Evolutionary conservation across 2,113 vertebrate genomes (phyloP).

Genomic region (Leucosticte australis): DNA sequence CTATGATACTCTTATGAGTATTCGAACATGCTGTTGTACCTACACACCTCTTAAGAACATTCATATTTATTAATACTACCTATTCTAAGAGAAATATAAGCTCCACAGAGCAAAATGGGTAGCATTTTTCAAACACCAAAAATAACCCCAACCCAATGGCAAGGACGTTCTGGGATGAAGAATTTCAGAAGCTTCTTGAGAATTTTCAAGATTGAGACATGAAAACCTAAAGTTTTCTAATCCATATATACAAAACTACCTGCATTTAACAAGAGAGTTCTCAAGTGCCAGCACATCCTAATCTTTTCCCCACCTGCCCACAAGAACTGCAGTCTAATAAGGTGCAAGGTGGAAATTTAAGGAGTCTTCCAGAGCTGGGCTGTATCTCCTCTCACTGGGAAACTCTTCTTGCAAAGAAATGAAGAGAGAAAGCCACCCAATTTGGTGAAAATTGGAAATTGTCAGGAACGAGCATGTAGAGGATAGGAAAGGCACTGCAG

Average conservation of each 20-base stretch:
- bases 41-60: not conserved
- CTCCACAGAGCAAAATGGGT: not conserved
- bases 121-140: not conserved
- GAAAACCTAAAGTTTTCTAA: not conserved
- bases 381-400: not conserved
- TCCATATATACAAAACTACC: not conserved
- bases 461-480: not conserved
- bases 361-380: not conserved
- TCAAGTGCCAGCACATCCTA: not conserved
- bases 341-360: not conserved
- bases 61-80: not conserved
- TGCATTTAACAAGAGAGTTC: not conserved
- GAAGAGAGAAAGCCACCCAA: not conserved
- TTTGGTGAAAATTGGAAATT: constrained; percentile 2
- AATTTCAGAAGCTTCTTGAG: not conserved
- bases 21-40: not conserved
- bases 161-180: not conserved
- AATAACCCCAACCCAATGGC: not conserved
- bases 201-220: not conserved
- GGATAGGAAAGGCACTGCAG: constrained; percentile 56
- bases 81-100: not conserved
- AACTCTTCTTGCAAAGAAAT: not conserved
- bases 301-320: not conserved
- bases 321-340: not conserved
- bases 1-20: not conserved